Evolutionary conservation across 2,888 invertebrate species (phyloP), one percentile per base, ranked within the genome.

Genomic region (Phanerotoma sp.): DNA sequence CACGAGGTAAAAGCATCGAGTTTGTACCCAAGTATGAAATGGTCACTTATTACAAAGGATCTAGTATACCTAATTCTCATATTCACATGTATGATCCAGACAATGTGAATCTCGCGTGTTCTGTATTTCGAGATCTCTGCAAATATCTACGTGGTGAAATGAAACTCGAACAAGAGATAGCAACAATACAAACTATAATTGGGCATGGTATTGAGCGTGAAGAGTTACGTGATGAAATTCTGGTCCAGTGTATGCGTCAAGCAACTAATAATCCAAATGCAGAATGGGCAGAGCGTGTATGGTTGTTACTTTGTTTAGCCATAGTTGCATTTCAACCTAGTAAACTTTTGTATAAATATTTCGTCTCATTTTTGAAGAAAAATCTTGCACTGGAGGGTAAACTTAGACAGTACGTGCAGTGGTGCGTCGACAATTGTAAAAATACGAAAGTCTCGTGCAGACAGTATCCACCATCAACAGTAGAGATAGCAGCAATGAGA

Each of bases 1-100:
- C 83, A 0, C 80, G 84, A 32, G 82, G 72, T 5, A 91, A 91
- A 68, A 86, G 87, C 9, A 82, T 87, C 64, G 92, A 92, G 73
- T 80, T 88, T 62, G 82, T 95, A 28, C 91, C 93, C 4, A 94
- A 94, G 71, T 90, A 91, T 69, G 95, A 96, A 75, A 95, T 96
- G 94, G 86, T 95, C 18, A 88, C 87, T 0, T 96, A 89, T 74
- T 91, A 91, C 73, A 91, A 93, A 72, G 89, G 88, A 38, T 90
- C 89, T 69, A 87, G 88, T 54, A 96, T 96, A 65, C 92, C 94
- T 1, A 93, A 91, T 48, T 95, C 96, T 0, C 96, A 96, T 77
- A 89, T 96, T 68, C 94, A 94, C 70, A 86, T 96, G 82, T 94
- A 95, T 74, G 96, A 96, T 79, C 93, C 95, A 0, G 95, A 96